These are phyloP conservation scores for Polypterus senegalus DNA, from an alignment of 2,113 vertebrate species.

Conservation along the genomic window DNA sequence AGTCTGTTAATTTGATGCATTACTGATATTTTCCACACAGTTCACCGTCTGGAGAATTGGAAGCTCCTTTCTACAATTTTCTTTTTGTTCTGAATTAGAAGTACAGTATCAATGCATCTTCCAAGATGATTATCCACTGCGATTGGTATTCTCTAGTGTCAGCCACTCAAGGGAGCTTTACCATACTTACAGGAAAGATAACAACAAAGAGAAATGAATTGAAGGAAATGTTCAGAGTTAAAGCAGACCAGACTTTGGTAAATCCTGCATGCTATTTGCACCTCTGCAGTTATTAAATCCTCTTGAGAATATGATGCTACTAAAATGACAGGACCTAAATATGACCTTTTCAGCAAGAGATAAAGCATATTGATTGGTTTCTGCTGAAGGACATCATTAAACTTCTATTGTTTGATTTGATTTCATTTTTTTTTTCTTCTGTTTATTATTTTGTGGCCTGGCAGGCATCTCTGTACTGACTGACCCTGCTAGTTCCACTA, in stretches of 20 bases:
- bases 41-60: conserved; percentile 12
- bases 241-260: conserved; percentile 37
- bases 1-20: conserved; percentile 17
- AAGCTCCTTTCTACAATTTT: conserved; percentile 5
- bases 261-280: conserved; percentile 17
- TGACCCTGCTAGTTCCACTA: conserved; percentile 59
- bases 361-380: conserved; percentile 57
- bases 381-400: conserved; percentile 49
- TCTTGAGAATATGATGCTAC: conserved; percentile 15
- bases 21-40: conserved; percentile 3
- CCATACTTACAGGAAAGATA: conserved; percentile 36
- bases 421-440: conserved; percentile 33
- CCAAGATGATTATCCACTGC: conserved; percentile 41
- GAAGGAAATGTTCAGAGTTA: conserved; percentile 38
- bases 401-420: conserved; percentile 27
- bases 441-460: conserved; percentile 39
- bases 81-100: conserved; percentile 28
- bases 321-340: conserved; percentile 41
- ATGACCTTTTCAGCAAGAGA: conserved; percentile 45
- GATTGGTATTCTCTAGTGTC: conserved; percentile 35
- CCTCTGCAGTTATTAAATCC: conserved; percentile 23
- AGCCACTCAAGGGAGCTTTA: conserved; percentile 39
- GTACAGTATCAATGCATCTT: conserved; percentile 31
- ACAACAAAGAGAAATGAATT: conserved; percentile 37
- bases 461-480: conserved; percentile 40